Base-by-base conservation (phyloP, 64 coral and sea anemone species). In the Trachythela sp. region DNA sequence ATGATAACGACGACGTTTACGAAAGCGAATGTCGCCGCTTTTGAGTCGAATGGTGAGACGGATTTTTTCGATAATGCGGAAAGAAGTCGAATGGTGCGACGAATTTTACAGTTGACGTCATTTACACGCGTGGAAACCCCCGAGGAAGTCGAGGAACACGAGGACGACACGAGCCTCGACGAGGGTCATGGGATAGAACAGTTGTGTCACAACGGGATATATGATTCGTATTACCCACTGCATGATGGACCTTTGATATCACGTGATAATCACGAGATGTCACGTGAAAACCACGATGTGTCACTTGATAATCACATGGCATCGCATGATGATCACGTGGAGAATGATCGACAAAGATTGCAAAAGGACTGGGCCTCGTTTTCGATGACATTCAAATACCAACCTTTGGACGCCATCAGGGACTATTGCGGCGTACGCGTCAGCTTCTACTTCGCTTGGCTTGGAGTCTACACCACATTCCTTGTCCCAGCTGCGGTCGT, bases 401-500 rank as follows among this genome's bases (percentile, higher is more conserved):
- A 99, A 48, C 96, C 96, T 4, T 91, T 95, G 43, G 89, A 99
- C 58, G 93, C 96, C 31, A 95, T 99, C n/a, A 90, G 92, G 70
- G 93, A 95, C 77, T 99, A 99, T 67, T 99, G 92, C 54, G 96
- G 96, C 3, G 94, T 91, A 33, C 93, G 94, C 86, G 89, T 99
- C 14, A 94, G 96, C 31, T 87, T 99, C 4, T 99, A 99, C 85
- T 99, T 99, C 41, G 89, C 96, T 22, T 99, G 96, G 96, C 91
- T 99, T 86, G 96, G 96, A 6, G 94, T 95, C 59, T 99, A 99
- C 83, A 95, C 93, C 0, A 87, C 91, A 32, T 93, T 99, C 91
- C 91, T 99, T 9, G 85, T 99, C 8, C 96, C 96, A 72, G 91
- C 96, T 1, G 96, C 96, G 30, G 86, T 99, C 32, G 90, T 99